Percentiles rank a stretch among this genome's conserved stretches.
These are phyloP conservation scores for Meteorus sp. DNA, from an alignment of 1,140 invertebrate genomes.

Conservation along the genomic window DNA sequence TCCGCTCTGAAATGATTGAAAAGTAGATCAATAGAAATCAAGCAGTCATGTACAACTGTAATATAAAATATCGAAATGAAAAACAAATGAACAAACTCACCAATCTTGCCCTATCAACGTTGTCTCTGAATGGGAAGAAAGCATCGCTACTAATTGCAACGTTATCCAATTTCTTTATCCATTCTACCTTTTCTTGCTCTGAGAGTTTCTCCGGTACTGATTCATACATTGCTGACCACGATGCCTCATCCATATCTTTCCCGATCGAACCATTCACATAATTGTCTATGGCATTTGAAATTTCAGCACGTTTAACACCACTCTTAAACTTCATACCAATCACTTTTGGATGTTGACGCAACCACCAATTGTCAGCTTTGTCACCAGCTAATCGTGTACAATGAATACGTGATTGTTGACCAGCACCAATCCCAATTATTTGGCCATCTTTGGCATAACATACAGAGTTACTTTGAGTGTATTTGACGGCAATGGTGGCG, in stretches of 20 bases:
- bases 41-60: neutral
- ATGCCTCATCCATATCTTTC: conserved; percentile 65
- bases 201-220: conserved; percentile 71
- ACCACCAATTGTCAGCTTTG: conserved; percentile 99
- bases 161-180: conserved; percentile 78
- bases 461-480: conserved; percentile 97
- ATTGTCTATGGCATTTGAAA: conserved; percentile 95
- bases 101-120: conserved; percentile 90
- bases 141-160: conserved; percentile 96
- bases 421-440: conserved; percentile 95
- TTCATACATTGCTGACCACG: conserved; percentile 76
- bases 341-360: conserved; percentile 90
- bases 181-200: conserved; percentile 72
- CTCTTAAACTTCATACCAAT: conserved; percentile 85
- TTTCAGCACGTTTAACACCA: conserved; percentile 88
- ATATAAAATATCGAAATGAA: neutral
- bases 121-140: conserved; percentile 98
- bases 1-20: conserved; percentile 76
- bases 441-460: conserved; percentile 91
- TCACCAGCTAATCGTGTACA: conserved; percentile 95
- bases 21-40: conserved; percentile 19
- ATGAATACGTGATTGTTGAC: conserved; percentile 96
- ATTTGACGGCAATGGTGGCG: conserved; percentile 95
- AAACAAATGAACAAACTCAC: conserved; percentile 60
- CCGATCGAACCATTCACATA: conserved; percentile 90